phyloP scores from a whole-genome alignment of 2,797 vertebrate species.

The Astyanax mexicanus region DNA sequence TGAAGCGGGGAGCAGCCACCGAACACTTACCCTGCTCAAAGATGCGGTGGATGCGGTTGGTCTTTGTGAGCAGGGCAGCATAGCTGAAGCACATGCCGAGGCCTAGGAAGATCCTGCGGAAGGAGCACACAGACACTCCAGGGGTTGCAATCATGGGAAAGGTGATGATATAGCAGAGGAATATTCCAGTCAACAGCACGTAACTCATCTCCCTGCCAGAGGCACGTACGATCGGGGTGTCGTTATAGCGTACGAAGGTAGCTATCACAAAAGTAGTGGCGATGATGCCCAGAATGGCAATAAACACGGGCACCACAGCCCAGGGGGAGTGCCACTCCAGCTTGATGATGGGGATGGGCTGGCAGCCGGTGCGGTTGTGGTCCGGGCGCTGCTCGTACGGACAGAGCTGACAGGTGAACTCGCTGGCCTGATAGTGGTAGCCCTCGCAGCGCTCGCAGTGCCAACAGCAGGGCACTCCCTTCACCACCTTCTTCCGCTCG shows the following conservation, averaged over 20 bases:
- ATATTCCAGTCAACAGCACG: constrained; percentile 93
- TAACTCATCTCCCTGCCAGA: constrained; percentile 95
- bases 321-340: constrained; percentile 96
- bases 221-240: constrained; percentile 93
- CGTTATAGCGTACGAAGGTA: constrained; percentile 90
- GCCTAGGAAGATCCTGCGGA: constrained; percentile 91
- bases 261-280: constrained; percentile 90
- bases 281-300: constrained; percentile 90
- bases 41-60: constrained; percentile 97
- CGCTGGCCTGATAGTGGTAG: constrained; percentile 89
- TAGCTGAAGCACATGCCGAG: constrained; percentile 98
- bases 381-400: constrained; percentile 89
- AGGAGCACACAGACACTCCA: constrained; percentile 87
- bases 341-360: constrained; percentile 91
- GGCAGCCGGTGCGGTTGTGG: constrained; percentile 89
- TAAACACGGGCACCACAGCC: constrained; percentile 90
- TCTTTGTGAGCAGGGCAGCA: constrained; percentile 94
- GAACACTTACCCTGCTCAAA: constrained; percentile 95
- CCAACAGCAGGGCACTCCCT: constrained; percentile 96
- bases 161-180: constrained; percentile 93
- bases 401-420: constrained; percentile 91
- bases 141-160: constrained; percentile 94
- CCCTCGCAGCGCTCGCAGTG: constrained; percentile 95
- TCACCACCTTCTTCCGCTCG: constrained; percentile 94
- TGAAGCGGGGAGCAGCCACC: constrained; percentile 90